A percentile compares a stretch with the other conserved stretches of the same genome.
These are phyloP conservation scores for Chitala chitala DNA, from an alignment of 2,113 vertebrate genomes.

Conservation along the genomic window DNA sequence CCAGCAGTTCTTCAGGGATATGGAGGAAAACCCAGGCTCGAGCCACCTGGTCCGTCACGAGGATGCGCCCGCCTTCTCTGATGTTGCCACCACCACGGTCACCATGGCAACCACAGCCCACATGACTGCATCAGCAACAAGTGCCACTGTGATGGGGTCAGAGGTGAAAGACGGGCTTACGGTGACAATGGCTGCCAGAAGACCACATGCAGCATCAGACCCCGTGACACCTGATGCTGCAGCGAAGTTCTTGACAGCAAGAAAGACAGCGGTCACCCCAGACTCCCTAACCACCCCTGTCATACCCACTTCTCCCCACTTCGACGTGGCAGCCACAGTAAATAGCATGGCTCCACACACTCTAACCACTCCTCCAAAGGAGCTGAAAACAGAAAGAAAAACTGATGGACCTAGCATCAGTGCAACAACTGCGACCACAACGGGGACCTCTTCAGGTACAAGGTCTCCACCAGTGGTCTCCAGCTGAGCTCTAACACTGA, in stretches of 20 bases:
- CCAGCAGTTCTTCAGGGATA: constrained; percentile 59
- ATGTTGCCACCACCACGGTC: constrained; percentile 55
- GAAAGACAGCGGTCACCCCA: constrained; percentile 40
- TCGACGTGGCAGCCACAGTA: neutral
- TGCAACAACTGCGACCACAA: constrained; percentile 24
- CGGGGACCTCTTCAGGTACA: constrained; percentile 13
- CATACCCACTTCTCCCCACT: constrained; percentile 21
- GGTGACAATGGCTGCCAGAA: constrained; percentile 2
- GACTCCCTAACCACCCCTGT: constrained; percentile 47
- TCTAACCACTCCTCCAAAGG: constrained; percentile 34
- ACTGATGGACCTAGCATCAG: constrained; percentile 39
- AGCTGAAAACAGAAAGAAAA: constrained; percentile 26
- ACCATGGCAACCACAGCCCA: constrained; percentile 54
- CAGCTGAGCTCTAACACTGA: too few species aligned
- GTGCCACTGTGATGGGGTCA: constrained; percentile 34
- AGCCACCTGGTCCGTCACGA: constrained; percentile 60
- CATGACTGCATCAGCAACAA: constrained; percentile 45
- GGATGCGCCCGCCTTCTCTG: constrained; percentile 64
- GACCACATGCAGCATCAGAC: too few species aligned
- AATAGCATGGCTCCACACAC: constrained; percentile 31
- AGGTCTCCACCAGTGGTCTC: too few species aligned
- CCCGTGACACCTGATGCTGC: constrained; percentile 17
- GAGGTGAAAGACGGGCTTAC: constrained; percentile 32
- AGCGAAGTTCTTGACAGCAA: constrained; percentile 18
- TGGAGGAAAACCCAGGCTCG: constrained; percentile 39